Evolutionary conservation across 2,113 vertebrate species (phyloP), one percentile per base, ranked within the genome.

Genomic region (Bagarius yarrelli): DNA sequence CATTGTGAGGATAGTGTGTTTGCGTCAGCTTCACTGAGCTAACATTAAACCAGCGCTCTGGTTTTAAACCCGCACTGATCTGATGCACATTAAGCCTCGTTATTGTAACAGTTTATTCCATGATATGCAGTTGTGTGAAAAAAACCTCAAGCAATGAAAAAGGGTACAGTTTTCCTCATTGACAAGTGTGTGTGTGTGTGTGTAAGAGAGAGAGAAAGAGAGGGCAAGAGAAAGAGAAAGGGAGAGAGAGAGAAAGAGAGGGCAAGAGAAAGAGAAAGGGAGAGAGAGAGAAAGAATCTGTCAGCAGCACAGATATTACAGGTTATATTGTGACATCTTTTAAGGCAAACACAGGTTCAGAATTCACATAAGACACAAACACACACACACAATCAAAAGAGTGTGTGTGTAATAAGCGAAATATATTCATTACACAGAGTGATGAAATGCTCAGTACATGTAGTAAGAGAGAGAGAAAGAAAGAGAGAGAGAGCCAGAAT

Each of bases 371-470:
- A 70, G 4, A 36, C 19, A 40, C 32, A 66, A 34, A 44, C 66
- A 44, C 36, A 15, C 32, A 64, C 16, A 57, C 56, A 57, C 56
- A 57, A 27, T 13, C 27, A 30, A 5, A 16, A 40, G 36, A 40
- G 23, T 69, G 36, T 47, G 66, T 69, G 66, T 69, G 66, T 1
- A 44, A 69, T 69, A 21, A 70, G n/a, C 25, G 36, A 47, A 70
- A 70, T 47, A 70, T 70, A 70, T 70, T 70, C n/a, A 47, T 70
- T 50, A 70, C 66, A 70, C 66, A 70, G 23, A 25, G 64, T 44
- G 34, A 44, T 67, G 64, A 67, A 70, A 70, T 70, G 66, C 23
- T 70, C 40, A 25, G 66, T 8, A 70, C 40, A 47, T 63, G 27
- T 18, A 63, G 27, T 53, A 18, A 53, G 12, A 8, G 12, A 53